These are phyloP conservation scores for Ibycter americanus DNA, from an alignment of 2,797 vertebrate species.

Conservation along the genomic window DNA sequence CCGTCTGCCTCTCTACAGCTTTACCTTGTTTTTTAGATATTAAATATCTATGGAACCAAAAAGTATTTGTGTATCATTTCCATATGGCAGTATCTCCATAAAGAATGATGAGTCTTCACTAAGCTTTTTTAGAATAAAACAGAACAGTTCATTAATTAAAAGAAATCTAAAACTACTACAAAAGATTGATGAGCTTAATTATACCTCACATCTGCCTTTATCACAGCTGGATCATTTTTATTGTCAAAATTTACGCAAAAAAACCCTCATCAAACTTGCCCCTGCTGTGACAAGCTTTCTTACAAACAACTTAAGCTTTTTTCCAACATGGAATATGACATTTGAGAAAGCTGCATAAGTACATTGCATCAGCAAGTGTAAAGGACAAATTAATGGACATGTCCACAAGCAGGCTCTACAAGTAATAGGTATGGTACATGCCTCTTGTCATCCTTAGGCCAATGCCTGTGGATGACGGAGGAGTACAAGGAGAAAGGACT, in stretches of 20 bases:
- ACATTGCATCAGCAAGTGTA: not conserved
- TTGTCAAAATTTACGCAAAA: not conserved
- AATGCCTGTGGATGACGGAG: not conserved
- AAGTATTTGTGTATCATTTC: not conserved
- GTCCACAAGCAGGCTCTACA: not conserved
- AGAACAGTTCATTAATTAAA: not conserved
- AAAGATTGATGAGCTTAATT: not conserved
- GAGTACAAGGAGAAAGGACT: not conserved
- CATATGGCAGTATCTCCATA: fast-evolving
- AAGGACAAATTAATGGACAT: not conserved
- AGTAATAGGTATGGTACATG: not conserved
- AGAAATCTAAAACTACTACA: not conserved
- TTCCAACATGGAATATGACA: not conserved
- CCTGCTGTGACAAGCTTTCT: not conserved
- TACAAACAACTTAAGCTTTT: not conserved
- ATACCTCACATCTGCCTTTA: not conserved
- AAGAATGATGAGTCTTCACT: not conserved
- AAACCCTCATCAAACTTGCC: not conserved
- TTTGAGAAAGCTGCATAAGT: not conserved
- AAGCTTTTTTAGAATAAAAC: not conserved
- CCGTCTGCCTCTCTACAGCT: not conserved
- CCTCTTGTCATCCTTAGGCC: not conserved
- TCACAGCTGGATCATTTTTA: not conserved
- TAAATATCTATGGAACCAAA: not conserved
- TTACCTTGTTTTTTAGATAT: not conserved